Percentiles rank a stretch among this genome's conserved stretches.
phyloP scores from a whole-genome alignment of 2,113 vertebrate species.

The Coptodon rendalli region DNA sequence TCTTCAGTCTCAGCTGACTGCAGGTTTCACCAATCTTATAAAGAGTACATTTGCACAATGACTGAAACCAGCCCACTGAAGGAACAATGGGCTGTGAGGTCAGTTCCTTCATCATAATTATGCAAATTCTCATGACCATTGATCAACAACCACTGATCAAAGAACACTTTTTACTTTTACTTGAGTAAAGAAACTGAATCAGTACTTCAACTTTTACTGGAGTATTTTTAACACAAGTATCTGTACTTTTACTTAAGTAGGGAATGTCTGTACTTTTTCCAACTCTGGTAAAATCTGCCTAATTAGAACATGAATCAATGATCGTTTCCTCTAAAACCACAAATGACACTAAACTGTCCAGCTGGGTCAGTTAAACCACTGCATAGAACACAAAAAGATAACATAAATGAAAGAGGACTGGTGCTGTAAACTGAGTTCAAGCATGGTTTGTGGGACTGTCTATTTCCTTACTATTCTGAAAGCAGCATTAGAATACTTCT shows the following conservation, averaged over 20 bases:
- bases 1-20: not conserved
- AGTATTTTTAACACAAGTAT: not conserved
- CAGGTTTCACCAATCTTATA: not conserved
- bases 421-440: not conserved
- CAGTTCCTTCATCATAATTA: not conserved
- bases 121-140: not conserved
- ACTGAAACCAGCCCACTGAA: not conserved
- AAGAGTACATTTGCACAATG: rapidly evolving
- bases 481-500: not conserved
- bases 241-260: not conserved
- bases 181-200: not conserved
- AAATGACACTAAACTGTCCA: rapidly evolving
- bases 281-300: not conserved
- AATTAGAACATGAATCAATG: not conserved
- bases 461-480: not conserved
- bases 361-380: not conserved
- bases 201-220: not conserved
- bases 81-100: rapidly evolving
- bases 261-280: not conserved
- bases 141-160: not conserved
- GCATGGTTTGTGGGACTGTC: not conserved
- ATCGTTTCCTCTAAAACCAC: not conserved
- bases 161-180: not conserved
- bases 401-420: not conserved
- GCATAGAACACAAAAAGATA: not conserved